Conservation (phyloP, 2,113 vertebrate genomes). For the Atrichornis clamosus region DNA sequence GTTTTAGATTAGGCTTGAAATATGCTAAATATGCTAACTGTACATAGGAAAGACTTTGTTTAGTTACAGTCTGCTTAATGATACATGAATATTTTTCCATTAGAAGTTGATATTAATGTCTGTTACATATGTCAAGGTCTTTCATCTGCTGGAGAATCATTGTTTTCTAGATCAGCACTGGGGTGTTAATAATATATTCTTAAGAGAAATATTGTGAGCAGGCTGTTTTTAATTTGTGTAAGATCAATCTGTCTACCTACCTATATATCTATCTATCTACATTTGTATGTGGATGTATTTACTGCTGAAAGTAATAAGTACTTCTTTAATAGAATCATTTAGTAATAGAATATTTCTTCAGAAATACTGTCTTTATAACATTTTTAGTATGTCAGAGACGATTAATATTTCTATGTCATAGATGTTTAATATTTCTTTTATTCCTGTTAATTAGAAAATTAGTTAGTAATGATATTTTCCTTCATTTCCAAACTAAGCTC, state of each 20-base stretch:
- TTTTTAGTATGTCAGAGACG: neutral
- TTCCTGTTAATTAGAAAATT: neutral
- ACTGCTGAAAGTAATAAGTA: neutral
- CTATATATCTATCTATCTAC: neutral
- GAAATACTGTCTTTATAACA: neutral
- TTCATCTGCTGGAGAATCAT: neutral
- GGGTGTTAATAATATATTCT: neutral
- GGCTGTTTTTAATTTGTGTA: neutral
- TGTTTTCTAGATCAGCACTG: neutral
- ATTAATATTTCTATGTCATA: neutral
- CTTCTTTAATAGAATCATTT: neutral
- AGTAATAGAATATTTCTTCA: neutral
- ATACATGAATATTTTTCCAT: neutral
- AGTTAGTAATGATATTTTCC: neutral
- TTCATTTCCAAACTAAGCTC: neutral
- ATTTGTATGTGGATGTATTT: neutral
- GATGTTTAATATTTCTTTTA: neutral
- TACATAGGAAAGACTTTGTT: neutral
- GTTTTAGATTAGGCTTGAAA: neutral
- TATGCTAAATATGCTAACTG: fast-evolving
- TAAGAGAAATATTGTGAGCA: neutral
- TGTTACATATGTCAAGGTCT: neutral
- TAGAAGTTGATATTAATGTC: neutral
- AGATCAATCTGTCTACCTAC: neutral
- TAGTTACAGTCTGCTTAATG: neutral